These are phyloP conservation scores for Microtus californicus DNA, from an alignment of 2,797 vertebrate genomes.

Conservation along the genomic window DNA sequence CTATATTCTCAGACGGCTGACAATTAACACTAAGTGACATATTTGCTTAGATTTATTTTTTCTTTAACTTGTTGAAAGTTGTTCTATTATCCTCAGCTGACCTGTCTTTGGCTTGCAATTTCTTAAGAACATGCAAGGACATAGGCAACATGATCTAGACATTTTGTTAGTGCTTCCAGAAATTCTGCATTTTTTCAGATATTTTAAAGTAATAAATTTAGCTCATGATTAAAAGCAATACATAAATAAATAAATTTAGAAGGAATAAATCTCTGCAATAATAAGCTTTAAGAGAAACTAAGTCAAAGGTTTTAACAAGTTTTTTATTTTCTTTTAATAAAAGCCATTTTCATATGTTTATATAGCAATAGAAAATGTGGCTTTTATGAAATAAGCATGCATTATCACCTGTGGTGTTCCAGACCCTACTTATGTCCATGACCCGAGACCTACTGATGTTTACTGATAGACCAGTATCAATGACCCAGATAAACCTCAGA, in stretches of 20 bases:
- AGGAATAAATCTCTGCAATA: not conserved
- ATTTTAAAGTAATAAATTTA: not conserved
- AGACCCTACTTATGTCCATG: too few relatives aligned
- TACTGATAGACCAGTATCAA: not conserved
- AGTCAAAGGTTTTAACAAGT: not conserved
- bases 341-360: not conserved
- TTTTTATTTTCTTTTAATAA: not conserved
- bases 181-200: fast-evolving
- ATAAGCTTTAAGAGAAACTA: not conserved
- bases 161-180: not conserved
- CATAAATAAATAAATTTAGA: not conserved
- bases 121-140: not conserved
- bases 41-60: not conserved
- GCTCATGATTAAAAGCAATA: not conserved
- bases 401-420: not conserved
- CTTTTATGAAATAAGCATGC: not conserved
- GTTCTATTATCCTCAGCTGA: not conserved
- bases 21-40: not conserved
- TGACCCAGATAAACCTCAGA: not conserved
- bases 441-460: not conserved
- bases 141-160: not conserved
- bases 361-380: not conserved
- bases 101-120: not conserved
- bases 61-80: not conserved
- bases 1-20: not conserved